Base-by-base conservation (phyloP, 2,888 invertebrate species). In the Anagyrus pseudococci region DNA sequence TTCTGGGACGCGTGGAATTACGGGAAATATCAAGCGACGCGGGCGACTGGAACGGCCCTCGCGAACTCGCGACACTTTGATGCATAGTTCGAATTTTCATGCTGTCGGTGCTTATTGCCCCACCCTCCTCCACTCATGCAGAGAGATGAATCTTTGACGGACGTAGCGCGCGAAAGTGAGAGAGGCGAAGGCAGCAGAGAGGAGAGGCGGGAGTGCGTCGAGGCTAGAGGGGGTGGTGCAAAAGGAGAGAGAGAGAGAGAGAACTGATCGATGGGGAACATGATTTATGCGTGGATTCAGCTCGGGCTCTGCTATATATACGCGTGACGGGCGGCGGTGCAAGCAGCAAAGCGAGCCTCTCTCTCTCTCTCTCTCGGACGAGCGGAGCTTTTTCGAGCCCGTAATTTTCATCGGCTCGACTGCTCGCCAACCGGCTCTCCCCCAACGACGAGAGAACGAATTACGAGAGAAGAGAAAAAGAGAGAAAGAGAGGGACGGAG, bases 261-360 rank as follows among this genome's bases (percentile, higher is more conserved):
- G n/a, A n/a, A 8, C 50, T 56, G 59, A 64, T 64, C 64, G 59
- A 64, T 64, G 37, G 44, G 22, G 25, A 41, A 58, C 41, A 64
- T 68, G 69, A 67, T 69, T 71, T 73, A 70, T 68, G 73, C 71
- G 70, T 59, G 70, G 69, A 75, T 69, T 67, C 71, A 70, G 74
- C 75, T 73, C n/a, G n/a, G n/a, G n/a, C n/a, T n/a, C n/a, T n/a
- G n/a, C n/a, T n/a, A n/a, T n/a, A n/a, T n/a, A n/a, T n/a, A n/a
- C n/a, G n/a, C n/a, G n/a, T n/a, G n/a, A n/a, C n/a, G n/a, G n/a
- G n/a, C n/a, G n/a, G n/a, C n/a, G n/a, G n/a, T n/a, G n/a, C n/a
- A n/a, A n/a, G n/a, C n/a, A n/a, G n/a, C n/a, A n/a, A n/a, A n/a
- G n/a, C n/a, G n/a, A n/a, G n/a, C n/a, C n/a, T n/a, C n/a, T n/a